Evolutionary conservation across 2,888 invertebrate genomes (phyloP), one percentile per base, ranked within the genome.

Genomic region (Standfussiana lucernea): DNA sequence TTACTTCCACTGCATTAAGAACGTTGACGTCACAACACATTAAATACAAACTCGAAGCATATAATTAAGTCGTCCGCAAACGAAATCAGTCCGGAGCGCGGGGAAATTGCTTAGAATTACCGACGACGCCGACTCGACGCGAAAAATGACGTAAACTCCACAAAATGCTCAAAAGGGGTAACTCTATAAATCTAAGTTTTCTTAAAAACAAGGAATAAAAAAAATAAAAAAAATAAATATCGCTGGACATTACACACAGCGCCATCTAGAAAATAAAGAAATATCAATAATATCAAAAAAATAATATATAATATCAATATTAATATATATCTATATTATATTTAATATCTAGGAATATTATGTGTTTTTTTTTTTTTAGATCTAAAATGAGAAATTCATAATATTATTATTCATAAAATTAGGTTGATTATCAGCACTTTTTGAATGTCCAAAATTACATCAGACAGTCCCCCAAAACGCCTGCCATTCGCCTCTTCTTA

Each of bases 81-180:
- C 75, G 68, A 86, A 86, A 79, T 86, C 79, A 82, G 85, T 76
- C 81, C 64, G 28, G 32, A 78, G 37, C 72, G 59, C 68, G 69
- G 37, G 65, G 79, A 88, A 88, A 88, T 88, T 86, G 83, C 84
- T 88, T 75, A 76, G 85, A 82, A 88, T 88, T 88, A 88, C 80
- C 67, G 68, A 64, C 75, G 81, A 50, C 78, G 88, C 79, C 83
- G 72, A 79, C 76, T 80, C 82, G 77, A 80, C 85, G 75, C 76
- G 78, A 85, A 86, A 86, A 83, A 87, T 83, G 85, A 80, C 76
- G 72, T 79, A 87, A 85, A 85, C 65, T 75, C 75, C 71, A 73
- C 64, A 77, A 80, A 6, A 40, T 18, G 18, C 10, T 28, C 15
- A 64, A 64, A 61, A 35, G 61, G 21, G 61, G 35, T 40, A 64